phyloP scores from a whole-genome alignment of 2,113 vertebrate species.

The Bos javanicus region DNA sequence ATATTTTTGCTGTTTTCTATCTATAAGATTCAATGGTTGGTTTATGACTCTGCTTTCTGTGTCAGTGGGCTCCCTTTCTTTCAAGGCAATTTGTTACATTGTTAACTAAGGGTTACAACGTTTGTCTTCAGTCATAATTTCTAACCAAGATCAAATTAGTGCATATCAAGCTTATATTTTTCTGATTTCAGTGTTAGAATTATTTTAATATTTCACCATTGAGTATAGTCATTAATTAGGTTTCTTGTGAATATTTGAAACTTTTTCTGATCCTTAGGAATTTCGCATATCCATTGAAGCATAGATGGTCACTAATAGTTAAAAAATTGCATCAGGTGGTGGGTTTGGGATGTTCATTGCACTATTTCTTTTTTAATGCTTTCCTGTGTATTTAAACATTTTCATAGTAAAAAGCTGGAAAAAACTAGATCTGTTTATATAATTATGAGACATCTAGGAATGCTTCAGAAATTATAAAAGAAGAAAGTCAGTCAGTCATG shows the following conservation, averaged over 20 bases:
- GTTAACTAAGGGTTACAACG: background rate
- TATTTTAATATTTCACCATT: slow-evolving; percentile 24
- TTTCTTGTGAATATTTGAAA: background rate
- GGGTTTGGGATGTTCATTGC: background rate
- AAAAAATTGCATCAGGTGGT: background rate
- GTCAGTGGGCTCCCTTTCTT: background rate
- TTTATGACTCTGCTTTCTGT: background rate
- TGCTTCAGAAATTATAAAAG: background rate
- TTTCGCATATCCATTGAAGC: background rate
- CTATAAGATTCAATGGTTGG: background rate
- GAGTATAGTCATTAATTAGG: background rate
- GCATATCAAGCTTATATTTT: background rate
- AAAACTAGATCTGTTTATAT: background rate
- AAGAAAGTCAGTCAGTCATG: background rate
- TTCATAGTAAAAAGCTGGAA: background rate
- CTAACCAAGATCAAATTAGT: background rate
- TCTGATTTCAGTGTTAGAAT: slow-evolving; percentile 23
- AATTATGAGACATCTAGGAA: background rate
- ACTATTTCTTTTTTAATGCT: background rate
- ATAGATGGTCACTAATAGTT: background rate
- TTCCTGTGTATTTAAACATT: background rate
- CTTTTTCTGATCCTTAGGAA: background rate
- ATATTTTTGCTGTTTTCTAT: background rate
- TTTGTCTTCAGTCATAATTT: slow-evolving; percentile 17
- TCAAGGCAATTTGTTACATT: background rate